Evolutionary conservation across 2,113 vertebrate species (phyloP).

Genomic region (Prunella himalayana): DNA sequence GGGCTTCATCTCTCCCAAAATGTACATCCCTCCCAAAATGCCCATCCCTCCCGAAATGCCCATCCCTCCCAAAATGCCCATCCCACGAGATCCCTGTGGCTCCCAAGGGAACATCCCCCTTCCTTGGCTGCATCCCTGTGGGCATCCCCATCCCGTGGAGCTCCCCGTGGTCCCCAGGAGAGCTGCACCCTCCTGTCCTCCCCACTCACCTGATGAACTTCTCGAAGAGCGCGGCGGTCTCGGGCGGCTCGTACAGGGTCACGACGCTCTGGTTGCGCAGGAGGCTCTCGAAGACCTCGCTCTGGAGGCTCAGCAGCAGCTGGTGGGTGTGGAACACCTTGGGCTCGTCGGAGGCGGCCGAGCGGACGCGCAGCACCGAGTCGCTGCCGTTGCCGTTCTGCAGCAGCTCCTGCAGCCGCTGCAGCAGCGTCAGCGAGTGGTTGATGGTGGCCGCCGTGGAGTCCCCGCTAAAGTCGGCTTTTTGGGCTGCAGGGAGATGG

Average conservation of each 20-base stretch:
- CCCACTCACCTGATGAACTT: constrained; percentile 86
- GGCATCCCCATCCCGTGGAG: accelerated
- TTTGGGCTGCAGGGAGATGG: constrained; percentile 70
- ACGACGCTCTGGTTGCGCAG: constrained; percentile 76
- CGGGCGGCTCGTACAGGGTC: constrained; percentile 76
- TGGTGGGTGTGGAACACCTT: constrained; percentile 85
- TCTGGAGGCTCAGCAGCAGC: constrained; percentile 89
- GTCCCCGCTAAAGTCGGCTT: constrained; percentile 63
- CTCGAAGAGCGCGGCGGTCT: constrained; percentile 82
- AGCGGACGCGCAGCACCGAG: constrained; percentile 82
- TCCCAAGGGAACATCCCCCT: background rate
- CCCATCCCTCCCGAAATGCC: background rate
- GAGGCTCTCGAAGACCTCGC: constrained; percentile 79
- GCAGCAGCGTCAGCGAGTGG: constrained; percentile 83
- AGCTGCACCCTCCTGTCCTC: background rate
- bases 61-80: background rate
- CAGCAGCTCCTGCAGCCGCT: constrained; percentile 84
- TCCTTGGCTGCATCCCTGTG: background rate
- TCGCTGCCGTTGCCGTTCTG: constrained; percentile 85
- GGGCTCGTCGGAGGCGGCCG: constrained; percentile 79
- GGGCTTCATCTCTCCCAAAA: background rate
- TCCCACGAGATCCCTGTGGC: accelerated
- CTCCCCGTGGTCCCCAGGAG: background rate
- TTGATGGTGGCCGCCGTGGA: constrained; percentile 72
- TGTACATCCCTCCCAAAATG: background rate